Base-by-base conservation (phyloP, 2,888 invertebrate genomes). In the Pollenia angustigena region DNA sequence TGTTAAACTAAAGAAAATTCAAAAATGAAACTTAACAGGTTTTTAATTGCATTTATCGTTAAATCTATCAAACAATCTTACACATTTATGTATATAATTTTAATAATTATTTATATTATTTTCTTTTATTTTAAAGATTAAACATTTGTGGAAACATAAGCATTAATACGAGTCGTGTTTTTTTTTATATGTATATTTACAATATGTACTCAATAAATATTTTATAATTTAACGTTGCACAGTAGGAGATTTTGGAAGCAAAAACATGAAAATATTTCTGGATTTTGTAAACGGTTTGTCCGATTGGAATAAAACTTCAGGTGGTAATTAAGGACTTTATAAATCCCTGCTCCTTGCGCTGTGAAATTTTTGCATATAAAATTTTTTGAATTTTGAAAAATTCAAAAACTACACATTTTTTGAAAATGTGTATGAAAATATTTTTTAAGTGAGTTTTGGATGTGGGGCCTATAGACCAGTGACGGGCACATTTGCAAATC, bases 1-100 rank as follows among this genome's bases (percentile, higher is more conserved):
- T 66, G 89, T 91, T 1, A 89, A 80, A 71, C 71, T 91, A 42
- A 69, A 66, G 50, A 90, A 87, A 74, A 72, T 89, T 48, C 66
- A 42, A 11, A 76, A 68, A 42, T 82, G 11, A 74, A 60, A 4
- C 4, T 23, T 16, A 18, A 23, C 18, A 18, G 18, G 18, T 18
- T 18, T 18, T 50, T 64, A 71, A 72, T 54, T 44, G 42, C 44
- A 80, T 14, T 32, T 3, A 32, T 40, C 14, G 18, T 72, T 66
- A 56, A 6, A 76, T 68, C 16, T 74, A 76, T 68, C 40, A 58
- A 64, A 48, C 16, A 16, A 56, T 72, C 56, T 10, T 81, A 72
- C 54, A 54, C 18, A 58, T 52, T n/a, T 60, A 42, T 14, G 42
- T n/a, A n/a, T 46, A 8, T 23, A 32, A 10, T 16, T 69, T 69